Base-by-base conservation (phyloP, 2,888 invertebrate species). In the Drosophila paramelanica region DNA sequence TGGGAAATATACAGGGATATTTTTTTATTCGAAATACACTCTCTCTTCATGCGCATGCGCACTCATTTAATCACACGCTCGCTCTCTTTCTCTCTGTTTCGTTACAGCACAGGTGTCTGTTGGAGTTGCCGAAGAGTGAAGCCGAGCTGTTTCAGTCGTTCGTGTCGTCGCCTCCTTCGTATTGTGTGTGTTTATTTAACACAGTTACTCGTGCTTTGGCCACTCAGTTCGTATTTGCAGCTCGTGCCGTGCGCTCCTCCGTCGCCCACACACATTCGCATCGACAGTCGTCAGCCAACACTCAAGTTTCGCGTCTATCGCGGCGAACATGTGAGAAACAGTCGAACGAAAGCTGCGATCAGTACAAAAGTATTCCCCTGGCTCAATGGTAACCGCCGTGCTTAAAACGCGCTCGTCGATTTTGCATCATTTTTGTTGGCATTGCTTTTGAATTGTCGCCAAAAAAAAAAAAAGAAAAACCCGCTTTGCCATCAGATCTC, bases 221-320 rank as follows among this genome's bases (percentile, higher is more conserved):
- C 62, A 69, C 47, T 81, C 80, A 90, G 89, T 89, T 90, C 81
- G 86, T 86, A 77, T 65, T 73, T 73, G 80, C 71, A 77, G 76
- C 78, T 79, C 83, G 78, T 78, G 73, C 67, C 73, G 89, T 85
- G 76, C 79, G 71, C 64, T 53, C 65, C 41, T 53, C 46, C 66
- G 27, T 41, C 33, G 38, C 38, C 25, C 25, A 14, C 14, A 27
- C 5, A 31, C 14, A 41, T 31, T 31, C 31, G 31, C 31, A 31
- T 10, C 3, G 8, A 31, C 8, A 31, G 31, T 10, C 31, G 31
- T 10, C 10, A 0, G 23, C 38, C 39, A 42, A 25, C 38, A 50
- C 5, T 45, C 23, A 61, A 64, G 20, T 4, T 50, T 47, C 61
- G 64, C 67, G 64, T 64, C 45, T 33, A 57, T 62, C 70, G 65